A percentile compares a stretch with the other conserved stretches of the same genome.
Conservation (phyloP, 2,797 vertebrate species). For the Trachops cirrhosus region DNA sequence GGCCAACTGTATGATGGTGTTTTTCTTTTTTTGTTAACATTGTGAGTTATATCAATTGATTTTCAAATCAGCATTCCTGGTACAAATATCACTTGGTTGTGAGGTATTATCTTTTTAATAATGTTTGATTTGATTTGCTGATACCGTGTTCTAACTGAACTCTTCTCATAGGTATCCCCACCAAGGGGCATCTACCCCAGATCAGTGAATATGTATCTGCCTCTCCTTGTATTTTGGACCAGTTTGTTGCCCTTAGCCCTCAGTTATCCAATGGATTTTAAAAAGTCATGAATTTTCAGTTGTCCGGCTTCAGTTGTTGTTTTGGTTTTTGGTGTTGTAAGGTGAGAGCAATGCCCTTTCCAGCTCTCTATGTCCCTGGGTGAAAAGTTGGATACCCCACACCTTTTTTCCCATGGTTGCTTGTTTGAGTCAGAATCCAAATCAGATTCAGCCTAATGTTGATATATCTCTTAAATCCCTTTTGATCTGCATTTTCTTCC, state of each 20-base stretch:
- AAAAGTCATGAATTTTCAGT: not conserved
- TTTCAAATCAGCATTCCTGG: not conserved
- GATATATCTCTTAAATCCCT: not conserved
- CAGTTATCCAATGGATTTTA: not conserved
- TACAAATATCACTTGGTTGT: not conserved
- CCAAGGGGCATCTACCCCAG: not conserved
- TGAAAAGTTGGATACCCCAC: not conserved
- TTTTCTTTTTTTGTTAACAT: not conserved
- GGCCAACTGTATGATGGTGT: not conserved
- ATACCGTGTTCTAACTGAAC: not conserved
- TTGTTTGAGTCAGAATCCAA: conserved; percentile 18
- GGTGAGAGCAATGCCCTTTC: not conserved
- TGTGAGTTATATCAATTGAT: not conserved
- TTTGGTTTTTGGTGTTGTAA: not conserved
- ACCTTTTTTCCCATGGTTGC: not conserved
- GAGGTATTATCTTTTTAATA: not conserved
- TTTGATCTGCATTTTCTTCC: not conserved
- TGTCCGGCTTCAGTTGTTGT: not conserved
- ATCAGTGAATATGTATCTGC: not conserved
- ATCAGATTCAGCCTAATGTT: not conserved
- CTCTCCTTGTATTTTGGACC: not conserved
- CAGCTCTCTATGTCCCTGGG: not conserved
- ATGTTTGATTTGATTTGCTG: not conserved
- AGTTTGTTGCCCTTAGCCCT: not conserved
- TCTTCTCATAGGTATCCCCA: not conserved